phyloP scores from a whole-genome alignment of 2,113 vertebrate species.

The Bubo scandiacus region DNA sequence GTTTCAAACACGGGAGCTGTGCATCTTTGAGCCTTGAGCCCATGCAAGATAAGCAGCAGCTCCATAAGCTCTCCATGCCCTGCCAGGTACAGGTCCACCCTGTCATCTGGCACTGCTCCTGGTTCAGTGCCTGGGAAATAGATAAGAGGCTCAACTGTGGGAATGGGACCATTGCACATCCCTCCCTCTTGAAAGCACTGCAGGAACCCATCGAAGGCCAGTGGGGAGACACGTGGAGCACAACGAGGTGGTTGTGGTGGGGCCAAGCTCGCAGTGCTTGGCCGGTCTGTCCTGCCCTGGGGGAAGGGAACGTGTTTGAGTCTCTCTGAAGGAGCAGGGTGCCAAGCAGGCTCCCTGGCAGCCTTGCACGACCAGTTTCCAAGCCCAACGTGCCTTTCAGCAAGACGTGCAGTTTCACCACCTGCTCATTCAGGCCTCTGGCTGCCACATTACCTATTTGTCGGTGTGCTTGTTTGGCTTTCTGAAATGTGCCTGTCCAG shows the following conservation, averaged over 20 bases:
- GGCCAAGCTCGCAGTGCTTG: not conserved
- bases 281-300: not conserved
- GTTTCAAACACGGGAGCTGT: not conserved
- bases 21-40: not conserved
- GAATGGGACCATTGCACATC: not conserved
- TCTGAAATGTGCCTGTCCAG: not conserved
- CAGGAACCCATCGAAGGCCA: rapidly evolving
- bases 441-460: not conserved
- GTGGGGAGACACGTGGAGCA: not conserved
- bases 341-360: not conserved
- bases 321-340: not conserved
- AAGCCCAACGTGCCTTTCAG: not conserved
- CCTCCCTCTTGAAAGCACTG: not conserved
- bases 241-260: rapidly evolving
- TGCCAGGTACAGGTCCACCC: not conserved
- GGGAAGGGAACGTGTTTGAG: not conserved
- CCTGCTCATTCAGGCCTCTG: not conserved
- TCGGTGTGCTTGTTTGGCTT: not conserved
- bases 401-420: not conserved
- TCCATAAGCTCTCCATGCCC: not conserved
- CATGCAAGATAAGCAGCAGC: not conserved
- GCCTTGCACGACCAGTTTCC: not conserved
- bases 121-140: not conserved
- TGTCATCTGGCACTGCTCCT: not conserved
- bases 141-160: not conserved